Conservation (phyloP, 2,888 invertebrate genomes). For the Brassicogethes aeneus region DNA sequence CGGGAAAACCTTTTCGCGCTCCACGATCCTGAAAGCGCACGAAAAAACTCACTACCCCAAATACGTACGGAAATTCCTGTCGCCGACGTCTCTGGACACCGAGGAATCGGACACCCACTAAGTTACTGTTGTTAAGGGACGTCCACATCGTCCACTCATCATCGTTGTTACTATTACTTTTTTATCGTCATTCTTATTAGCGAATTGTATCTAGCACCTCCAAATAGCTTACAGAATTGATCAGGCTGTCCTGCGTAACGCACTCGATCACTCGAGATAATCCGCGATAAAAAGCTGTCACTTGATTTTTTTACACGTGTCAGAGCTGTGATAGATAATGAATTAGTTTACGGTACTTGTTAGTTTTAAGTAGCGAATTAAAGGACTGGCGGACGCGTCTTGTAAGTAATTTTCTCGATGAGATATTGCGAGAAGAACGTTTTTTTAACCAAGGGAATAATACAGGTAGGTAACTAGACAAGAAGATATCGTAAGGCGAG, state of each 20-base stretch:
- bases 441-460: no score
- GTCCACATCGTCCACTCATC: not conserved
- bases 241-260: no score
- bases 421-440: no score
- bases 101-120: slow-evolving; percentile 72
- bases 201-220: no score
- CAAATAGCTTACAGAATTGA: no score
- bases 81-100: slow-evolving; percentile 77
- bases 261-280: no score
- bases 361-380: not conserved
- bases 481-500: no score
- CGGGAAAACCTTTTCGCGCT: slow-evolving; percentile 85
- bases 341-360: slow-evolving; percentile 27
- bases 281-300: slow-evolving; percentile 7
- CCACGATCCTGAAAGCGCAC: slow-evolving; percentile 85
- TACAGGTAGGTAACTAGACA: no score
- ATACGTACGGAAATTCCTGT: slow-evolving; percentile 81
- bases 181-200: no score
- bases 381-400: not conserved
- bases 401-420: no score
- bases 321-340: slow-evolving; percentile 42
- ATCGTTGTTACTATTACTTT: not conserved
- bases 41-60: slow-evolving; percentile 90
- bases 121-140: slow-evolving; percentile 16
- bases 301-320: slow-evolving; percentile 27